phyloP scores from a whole-genome alignment of 2,113 vertebrate species.

The Lepus timidus region DNA sequence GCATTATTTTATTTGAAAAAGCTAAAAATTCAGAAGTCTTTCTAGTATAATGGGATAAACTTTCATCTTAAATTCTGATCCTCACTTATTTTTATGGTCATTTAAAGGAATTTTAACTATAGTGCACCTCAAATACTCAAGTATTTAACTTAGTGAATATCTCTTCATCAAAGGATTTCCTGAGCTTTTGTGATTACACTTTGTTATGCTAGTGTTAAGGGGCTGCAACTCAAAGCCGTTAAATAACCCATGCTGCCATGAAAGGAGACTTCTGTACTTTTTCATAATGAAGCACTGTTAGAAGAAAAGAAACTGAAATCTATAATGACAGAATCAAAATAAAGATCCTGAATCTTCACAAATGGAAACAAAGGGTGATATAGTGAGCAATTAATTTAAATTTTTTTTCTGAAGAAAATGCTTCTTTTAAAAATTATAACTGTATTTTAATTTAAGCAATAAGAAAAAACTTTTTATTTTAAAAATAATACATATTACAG shows the following conservation, averaged over 20 bases:
- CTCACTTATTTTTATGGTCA: background rate
- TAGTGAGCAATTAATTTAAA: background rate
- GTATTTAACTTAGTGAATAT: background rate
- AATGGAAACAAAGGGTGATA: background rate
- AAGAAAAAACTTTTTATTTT: background rate
- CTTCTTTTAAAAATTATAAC: background rate
- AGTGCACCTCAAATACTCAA: background rate
- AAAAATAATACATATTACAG: background rate
- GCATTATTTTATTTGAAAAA: conserved; percentile 28
- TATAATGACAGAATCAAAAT: conserved; percentile 8
- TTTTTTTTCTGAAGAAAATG: conserved; percentile 8
- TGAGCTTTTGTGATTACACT: background rate
- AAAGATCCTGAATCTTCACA: background rate
- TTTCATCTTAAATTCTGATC: conserved; percentile 30
- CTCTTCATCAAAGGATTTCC: background rate
- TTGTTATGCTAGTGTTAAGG: background rate
- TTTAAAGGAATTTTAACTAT: conserved; percentile 2
- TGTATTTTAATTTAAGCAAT: background rate
- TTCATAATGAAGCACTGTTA: background rate
- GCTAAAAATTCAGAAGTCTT: background rate
- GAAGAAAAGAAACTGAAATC: background rate
- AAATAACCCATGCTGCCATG: background rate
- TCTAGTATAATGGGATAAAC: background rate
- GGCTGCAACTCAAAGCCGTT: background rate
- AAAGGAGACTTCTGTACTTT: background rate